Conservation (phyloP, 2,797 vertebrate species). For the Apogon hyalosoma region DNA sequence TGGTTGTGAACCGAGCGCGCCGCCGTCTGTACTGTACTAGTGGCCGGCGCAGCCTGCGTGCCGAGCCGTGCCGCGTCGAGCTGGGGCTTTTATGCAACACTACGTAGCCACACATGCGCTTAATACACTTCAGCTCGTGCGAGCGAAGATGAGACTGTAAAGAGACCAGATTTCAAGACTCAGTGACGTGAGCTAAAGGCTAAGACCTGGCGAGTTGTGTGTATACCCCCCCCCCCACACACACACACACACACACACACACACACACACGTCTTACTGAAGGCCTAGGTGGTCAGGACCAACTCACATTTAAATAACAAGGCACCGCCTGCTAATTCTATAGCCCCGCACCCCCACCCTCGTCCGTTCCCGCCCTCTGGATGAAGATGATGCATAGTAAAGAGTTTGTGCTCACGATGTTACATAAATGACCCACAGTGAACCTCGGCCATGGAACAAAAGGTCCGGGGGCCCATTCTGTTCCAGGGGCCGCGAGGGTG, state of each 20-base stretch:
- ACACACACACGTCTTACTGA: background rate
- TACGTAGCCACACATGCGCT: slow-evolving; percentile 39
- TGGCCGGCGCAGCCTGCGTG: slow-evolving; percentile 31
- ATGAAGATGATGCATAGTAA: slow-evolving; percentile 29
- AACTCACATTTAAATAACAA: slow-evolving; percentile 37
- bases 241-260: no score
- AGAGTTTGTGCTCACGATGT: slow-evolving; percentile 49
- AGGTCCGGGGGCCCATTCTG: slow-evolving; percentile 30
- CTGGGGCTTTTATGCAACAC: slow-evolving; percentile 43
- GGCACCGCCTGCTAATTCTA: slow-evolving; percentile 32
- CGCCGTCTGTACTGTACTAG: slow-evolving; percentile 41
- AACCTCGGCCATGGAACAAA: slow-evolving; percentile 46
- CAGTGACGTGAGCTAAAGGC: background rate
- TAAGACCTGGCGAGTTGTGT: no score
- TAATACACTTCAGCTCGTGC: slow-evolving; percentile 6
- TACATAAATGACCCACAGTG: slow-evolving; percentile 61
- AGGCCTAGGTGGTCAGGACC: slow-evolving; percentile 9
- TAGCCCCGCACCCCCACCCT: background rate
- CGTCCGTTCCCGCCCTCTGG: slow-evolving; percentile 18
- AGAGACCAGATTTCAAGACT: background rate
- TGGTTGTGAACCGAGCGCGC: slow-evolving; percentile 27
- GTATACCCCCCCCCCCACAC: no score
- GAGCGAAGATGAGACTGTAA: slow-evolving; percentile 2
- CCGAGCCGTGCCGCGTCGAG: background rate
- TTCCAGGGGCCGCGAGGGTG: slow-evolving; percentile 18